Percentiles rank a stretch among this genome's conserved stretches.
These are phyloP conservation scores for Chymomyza costata DNA, from an alignment of 1,140 invertebrate species.

Conservation along the genomic window DNA sequence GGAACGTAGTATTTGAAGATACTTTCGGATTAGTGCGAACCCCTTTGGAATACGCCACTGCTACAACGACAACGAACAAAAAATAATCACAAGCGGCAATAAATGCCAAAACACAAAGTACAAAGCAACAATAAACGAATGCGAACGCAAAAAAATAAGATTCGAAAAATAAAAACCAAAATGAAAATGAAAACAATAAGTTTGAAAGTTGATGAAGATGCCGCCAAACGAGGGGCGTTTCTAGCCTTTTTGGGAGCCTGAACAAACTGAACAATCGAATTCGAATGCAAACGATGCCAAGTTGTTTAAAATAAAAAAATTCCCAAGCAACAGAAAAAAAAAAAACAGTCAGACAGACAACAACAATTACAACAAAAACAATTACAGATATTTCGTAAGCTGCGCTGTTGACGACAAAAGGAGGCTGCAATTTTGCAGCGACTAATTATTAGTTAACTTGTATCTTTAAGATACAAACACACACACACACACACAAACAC, in stretches of 20 bases:
- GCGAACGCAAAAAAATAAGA: constrained; percentile 9
- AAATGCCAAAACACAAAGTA: constrained; percentile 60
- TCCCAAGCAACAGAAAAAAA: constrained; percentile 38
- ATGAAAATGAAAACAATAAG: constrained; percentile 67
- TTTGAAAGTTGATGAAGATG: constrained; percentile 52
- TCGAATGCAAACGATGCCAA: constrained; percentile 27
- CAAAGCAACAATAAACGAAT: constrained; percentile 68
- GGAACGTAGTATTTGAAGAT: too few species aligned
- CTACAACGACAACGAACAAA: constrained; percentile 19
- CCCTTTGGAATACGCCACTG: too few species aligned
- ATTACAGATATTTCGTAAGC: constrained; percentile 49
- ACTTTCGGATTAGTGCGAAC: too few species aligned
- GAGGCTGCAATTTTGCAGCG: constrained; percentile 53
- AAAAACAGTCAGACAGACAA: constrained; percentile 27
- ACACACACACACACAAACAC: not conserved
- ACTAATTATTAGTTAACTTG: constrained; percentile 73
- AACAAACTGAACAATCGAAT: constrained; percentile 57
- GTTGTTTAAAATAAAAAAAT: constrained; percentile 28
- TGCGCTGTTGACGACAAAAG: constrained; percentile 1
- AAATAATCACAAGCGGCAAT: constrained; percentile 68
- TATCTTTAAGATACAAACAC: constrained; percentile 61
- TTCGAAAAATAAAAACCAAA: constrained; percentile 15
- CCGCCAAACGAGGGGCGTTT: constrained; percentile 1
- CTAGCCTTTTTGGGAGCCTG: not conserved
- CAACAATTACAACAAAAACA: constrained; percentile 4